These are phyloP conservation scores for Drosophila nigrodunni DNA, from an alignment of 1,140 invertebrate species.

Conservation along the genomic window DNA sequence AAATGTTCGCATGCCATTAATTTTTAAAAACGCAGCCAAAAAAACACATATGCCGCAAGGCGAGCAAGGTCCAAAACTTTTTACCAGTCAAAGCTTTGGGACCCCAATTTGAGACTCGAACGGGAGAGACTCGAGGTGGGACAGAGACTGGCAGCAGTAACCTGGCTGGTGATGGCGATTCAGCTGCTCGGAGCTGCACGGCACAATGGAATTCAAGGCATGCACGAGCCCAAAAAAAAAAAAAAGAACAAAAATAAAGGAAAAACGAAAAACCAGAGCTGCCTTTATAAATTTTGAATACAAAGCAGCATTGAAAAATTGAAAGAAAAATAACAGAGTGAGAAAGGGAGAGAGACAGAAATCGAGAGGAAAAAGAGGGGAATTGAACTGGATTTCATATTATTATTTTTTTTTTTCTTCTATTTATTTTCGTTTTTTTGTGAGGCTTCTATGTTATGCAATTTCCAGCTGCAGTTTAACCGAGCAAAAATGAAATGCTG, in stretches of 20 bases:
- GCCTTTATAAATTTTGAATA: conserved; percentile 76
- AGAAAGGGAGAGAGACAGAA: no score
- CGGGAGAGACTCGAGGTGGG: background rate
- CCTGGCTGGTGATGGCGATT: background rate
- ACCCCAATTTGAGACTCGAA: background rate
- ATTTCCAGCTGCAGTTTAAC: conserved; percentile 31
- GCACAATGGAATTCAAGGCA: conserved; percentile 61
- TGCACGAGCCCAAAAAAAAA: conserved; percentile 34
- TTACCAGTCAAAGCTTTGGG: conserved; percentile 31
- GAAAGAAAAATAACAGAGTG: conserved; percentile 31
- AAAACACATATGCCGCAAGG: conserved; percentile 78
- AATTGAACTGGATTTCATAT: background rate
- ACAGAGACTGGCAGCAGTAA: conserved; percentile 41
- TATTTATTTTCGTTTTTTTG: conserved; percentile 10
- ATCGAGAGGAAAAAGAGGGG: no score
- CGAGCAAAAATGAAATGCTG: background rate
- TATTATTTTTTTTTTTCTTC: conserved; percentile 12
- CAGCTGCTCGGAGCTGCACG: background rate
- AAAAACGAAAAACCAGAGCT: conserved; percentile 39
- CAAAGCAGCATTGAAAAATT: conserved; percentile 65
- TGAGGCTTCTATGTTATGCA: conserved; percentile 31
- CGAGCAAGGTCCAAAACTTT: conserved; percentile 44
- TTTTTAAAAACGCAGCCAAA: conserved; percentile 72
- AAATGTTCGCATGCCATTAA: conserved; percentile 82
- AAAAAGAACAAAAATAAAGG: conserved; percentile 18